phyloP scores from a whole-genome alignment of 2,888 invertebrate species.

The Rotaria socialis region DNA sequence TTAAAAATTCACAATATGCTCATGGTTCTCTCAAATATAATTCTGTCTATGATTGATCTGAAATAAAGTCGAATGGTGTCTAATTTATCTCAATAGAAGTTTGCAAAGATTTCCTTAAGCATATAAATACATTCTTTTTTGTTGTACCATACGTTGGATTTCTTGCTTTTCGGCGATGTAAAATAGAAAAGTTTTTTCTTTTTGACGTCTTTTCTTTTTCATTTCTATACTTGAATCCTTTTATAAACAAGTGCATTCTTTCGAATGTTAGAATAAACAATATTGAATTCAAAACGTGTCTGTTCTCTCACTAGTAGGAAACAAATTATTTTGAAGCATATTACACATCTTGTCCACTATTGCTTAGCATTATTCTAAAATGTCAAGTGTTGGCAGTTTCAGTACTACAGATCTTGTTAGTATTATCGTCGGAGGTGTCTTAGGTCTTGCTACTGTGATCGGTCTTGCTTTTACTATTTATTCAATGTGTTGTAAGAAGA shows the following conservation, averaged over 20 bases:
- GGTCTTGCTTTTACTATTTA: background rate
- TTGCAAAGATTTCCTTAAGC: background rate
- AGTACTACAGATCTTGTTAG: background rate
- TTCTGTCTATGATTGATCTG: background rate
- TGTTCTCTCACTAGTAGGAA: background rate
- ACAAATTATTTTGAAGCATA: background rate
- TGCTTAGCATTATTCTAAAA: background rate
- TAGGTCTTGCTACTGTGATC: background rate
- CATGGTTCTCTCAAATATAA: background rate
- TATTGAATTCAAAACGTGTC: background rate
- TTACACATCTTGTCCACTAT: background rate
- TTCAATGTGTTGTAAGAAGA: background rate
- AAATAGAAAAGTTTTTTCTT: background rate
- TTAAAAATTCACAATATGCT: too few relatives aligned
- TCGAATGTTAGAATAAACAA: background rate
- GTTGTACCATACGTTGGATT: background rate
- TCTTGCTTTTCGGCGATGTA: background rate
- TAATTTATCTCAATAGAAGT: background rate
- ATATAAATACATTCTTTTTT: background rate
- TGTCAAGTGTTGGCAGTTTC: background rate
- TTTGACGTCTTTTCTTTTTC: background rate
- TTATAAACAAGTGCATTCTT: background rate
- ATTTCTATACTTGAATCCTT: background rate
- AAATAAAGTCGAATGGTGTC: background rate
- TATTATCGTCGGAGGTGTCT: background rate